Conservation (phyloP, 2,113 vertebrate genomes). For the Chloropsis cyanopogon region DNA sequence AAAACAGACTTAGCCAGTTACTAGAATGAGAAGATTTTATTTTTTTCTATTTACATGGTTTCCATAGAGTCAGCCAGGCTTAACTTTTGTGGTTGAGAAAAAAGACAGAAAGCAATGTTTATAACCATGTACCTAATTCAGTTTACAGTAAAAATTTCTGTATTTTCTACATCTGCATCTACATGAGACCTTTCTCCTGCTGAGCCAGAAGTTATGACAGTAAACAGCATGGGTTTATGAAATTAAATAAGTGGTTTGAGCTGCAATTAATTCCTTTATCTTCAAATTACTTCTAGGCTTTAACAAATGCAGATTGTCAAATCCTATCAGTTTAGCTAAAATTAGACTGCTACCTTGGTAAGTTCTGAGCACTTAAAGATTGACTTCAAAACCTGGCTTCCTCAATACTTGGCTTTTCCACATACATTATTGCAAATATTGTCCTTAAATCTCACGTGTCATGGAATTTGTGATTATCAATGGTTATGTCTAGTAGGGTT, state of each 20-base stretch:
- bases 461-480: not conserved
- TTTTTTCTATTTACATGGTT: not conserved
- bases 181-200: not conserved
- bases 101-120: not conserved
- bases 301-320: not conserved
- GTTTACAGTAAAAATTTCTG: not conserved
- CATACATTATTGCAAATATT: not conserved
- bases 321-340: not conserved
- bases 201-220: not conserved
- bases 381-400: not conserved
- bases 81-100: not conserved
- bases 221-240: not conserved
- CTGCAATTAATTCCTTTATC: not conserved
- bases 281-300: not conserved
- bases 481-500: not conserved
- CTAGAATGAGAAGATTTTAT: not conserved
- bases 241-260: not conserved
- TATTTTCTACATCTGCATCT: not conserved
- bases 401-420: not conserved
- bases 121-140: not conserved
- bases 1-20: not conserved
- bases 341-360: not conserved
- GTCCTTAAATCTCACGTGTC: not conserved
- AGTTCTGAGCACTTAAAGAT: not conserved
- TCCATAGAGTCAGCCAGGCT: not conserved